Conservation (phyloP, 37 sponge, comb jelly and placozoan species). For the Diacarnus erythraeanus region DNA sequence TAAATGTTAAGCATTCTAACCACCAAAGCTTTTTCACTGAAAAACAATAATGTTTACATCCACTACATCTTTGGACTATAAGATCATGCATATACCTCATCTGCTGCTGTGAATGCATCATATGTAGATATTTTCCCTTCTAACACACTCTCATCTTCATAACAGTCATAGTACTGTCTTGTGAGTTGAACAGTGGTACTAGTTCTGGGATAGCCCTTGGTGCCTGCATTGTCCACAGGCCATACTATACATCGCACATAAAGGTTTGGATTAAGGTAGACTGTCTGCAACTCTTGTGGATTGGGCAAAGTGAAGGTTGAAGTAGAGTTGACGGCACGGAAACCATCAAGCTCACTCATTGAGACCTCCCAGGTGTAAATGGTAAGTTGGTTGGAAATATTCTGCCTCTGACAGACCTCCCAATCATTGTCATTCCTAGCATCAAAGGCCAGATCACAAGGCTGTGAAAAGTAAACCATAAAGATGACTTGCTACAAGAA, state of each 20-base stretch:
- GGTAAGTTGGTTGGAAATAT: slow-evolving; percentile 30
- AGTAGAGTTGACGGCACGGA: background rate
- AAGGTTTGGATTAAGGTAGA: slow-evolving; percentile 34
- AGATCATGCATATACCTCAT: slow-evolving; percentile 2
- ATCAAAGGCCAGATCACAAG: slow-evolving; percentile 32
- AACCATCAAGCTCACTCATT: background rate
- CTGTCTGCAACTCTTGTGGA: slow-evolving; percentile 7
- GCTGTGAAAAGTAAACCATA: background rate
- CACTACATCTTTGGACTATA: too few relatives aligned
- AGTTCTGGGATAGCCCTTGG: slow-evolving; percentile 28
- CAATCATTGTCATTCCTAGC: background rate
- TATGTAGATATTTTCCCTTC: slow-evolving; percentile 1
- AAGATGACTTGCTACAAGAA: background rate
- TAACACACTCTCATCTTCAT: background rate
- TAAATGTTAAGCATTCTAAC: too few relatives aligned
- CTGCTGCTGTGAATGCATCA: background rate
- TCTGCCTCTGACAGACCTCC: slow-evolving; percentile 21
- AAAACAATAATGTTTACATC: too few relatives aligned
- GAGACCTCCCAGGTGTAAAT: slow-evolving; percentile 60
- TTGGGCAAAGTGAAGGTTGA: slow-evolving; percentile 25
- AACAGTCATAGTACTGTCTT: background rate
- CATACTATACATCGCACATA: slow-evolving; percentile 35
- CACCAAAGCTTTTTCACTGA: too few relatives aligned
- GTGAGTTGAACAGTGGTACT: slow-evolving; percentile 20
- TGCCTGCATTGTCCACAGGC: slow-evolving; percentile 25